Evolutionary conservation across 2,797 vertebrate genomes (phyloP).

Genomic region (Glyptemys insculpta): DNA sequence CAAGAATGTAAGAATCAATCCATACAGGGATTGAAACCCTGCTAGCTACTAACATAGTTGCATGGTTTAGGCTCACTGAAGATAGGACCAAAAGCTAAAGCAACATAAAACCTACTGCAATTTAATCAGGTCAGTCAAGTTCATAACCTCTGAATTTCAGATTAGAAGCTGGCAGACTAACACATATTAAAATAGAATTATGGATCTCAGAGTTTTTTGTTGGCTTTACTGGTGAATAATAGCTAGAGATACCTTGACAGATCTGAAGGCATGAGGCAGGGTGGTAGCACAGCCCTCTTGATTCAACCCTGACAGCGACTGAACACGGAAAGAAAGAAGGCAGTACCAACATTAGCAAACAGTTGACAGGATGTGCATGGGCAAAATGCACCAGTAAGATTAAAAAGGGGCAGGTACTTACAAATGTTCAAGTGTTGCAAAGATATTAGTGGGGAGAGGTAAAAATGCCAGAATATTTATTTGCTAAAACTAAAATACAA

Average conservation of each 20-base stretch:
- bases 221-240: constrained; percentile 58
- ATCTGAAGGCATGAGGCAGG: constrained; percentile 79
- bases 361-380: background rate
- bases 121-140: constrained; percentile 17
- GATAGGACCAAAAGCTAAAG: constrained; percentile 49
- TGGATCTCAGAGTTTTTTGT: constrained; percentile 43
- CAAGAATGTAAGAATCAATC: constrained; percentile 26
- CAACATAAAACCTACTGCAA: constrained; percentile 43
- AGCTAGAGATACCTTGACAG: constrained; percentile 82
- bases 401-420: constrained; percentile 36
- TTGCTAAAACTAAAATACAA: background rate
- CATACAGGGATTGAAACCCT: background rate
- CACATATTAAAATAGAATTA: constrained; percentile 48
- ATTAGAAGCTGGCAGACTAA: constrained; percentile 56
- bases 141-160: constrained; percentile 56
- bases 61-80: background rate
- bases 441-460: background rate
- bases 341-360: constrained; percentile 67
- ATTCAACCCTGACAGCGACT: constrained; percentile 82
- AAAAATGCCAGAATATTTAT: background rate
- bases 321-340: constrained; percentile 73
- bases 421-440: background rate
- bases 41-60: background rate
- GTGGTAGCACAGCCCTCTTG: constrained; percentile 77
- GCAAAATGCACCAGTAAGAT: constrained; percentile 14